phyloP scores from a whole-genome alignment of 2,888 invertebrate species.

The Drosophila nr. perissopoda region DNA sequence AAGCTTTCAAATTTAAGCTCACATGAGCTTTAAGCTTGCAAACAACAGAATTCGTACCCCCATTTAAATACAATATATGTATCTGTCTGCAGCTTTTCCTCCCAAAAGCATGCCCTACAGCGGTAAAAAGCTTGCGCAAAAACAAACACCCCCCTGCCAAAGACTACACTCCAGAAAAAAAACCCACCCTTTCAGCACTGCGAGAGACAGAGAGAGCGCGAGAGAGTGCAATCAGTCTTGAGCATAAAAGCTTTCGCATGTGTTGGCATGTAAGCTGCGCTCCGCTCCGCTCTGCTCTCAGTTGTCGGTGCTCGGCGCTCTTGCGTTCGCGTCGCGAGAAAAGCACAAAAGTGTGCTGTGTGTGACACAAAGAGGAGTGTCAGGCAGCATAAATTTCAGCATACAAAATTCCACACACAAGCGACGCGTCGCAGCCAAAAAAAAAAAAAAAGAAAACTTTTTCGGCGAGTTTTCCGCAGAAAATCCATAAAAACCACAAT shows the following conservation, averaged over 20 bases:
- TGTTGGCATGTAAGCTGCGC: constrained; percentile 63
- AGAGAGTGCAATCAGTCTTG: constrained; percentile 8
- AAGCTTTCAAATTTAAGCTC: constrained; percentile 17
- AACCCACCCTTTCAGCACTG: constrained; percentile 56
- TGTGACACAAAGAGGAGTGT: constrained; percentile 79
- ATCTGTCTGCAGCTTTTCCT: constrained; percentile 34
- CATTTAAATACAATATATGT: constrained; percentile 2
- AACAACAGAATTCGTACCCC: background rate
- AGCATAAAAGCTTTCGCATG: constrained; percentile 58
- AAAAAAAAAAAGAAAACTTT: constrained; percentile 42
- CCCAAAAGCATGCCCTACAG: constrained; percentile 28
- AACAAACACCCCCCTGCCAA: constrained; percentile 42
- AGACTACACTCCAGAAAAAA: constrained; percentile 19
- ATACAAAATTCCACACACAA: constrained; percentile 74
- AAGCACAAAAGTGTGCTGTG: constrained; percentile 51
- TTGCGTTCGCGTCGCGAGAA: constrained; percentile 35
- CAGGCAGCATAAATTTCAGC: constrained; percentile 78
- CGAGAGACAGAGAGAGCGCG: background rate
- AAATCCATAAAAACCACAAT: constrained; percentile 63
- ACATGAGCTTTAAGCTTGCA: constrained; percentile 29
- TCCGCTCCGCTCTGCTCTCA: constrained; percentile 32
- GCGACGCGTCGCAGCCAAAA: constrained; percentile 67
- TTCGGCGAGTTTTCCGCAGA: constrained; percentile 71
- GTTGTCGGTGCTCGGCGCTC: constrained; percentile 25
- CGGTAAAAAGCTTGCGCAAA: constrained; percentile 47